These are phyloP conservation scores for Danio kyathit DNA, from an alignment of 2,797 vertebrate species.

Conservation along the genomic window DNA sequence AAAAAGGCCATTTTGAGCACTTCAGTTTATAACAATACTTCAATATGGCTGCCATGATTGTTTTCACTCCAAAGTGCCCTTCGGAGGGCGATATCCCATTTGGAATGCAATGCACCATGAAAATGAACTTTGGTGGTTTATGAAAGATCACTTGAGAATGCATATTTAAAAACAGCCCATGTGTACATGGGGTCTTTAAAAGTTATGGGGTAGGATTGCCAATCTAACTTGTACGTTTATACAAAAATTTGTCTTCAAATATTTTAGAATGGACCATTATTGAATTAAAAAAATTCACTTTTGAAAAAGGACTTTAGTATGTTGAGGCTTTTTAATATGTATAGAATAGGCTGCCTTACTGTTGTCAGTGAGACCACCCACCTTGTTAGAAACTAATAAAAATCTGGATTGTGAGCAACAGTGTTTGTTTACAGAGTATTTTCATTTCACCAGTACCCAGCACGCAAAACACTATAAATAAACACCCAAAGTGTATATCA, in stretches of 20 bases:
- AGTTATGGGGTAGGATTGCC: not conserved
- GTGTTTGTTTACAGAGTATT: not conserved
- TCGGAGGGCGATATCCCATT: no score
- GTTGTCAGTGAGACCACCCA: not conserved
- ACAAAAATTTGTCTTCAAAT: not conserved
- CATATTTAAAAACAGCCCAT: no score
- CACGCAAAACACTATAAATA: not conserved
- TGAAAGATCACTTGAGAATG: no score
- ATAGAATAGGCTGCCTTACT: not conserved
- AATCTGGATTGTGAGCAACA: not conserved
- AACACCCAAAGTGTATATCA: conserved; percentile 19
- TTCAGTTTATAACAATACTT: no score
- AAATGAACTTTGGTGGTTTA: no score
- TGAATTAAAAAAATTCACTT: not conserved
- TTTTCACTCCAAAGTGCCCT: no score
- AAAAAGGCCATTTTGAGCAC: no score
- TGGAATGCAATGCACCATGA: no score
- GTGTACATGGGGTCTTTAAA: no score
- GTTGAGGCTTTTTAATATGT: not conserved
- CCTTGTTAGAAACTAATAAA: not conserved
- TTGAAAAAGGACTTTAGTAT: not conserved
- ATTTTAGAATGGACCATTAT: not conserved
- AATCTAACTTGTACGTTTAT: not conserved
- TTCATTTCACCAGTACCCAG: not conserved
- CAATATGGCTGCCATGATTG: no score